Evolutionary conservation across 2,113 vertebrate genomes (phyloP).

Genomic region (Misgurnus anguillicaudatus): DNA sequence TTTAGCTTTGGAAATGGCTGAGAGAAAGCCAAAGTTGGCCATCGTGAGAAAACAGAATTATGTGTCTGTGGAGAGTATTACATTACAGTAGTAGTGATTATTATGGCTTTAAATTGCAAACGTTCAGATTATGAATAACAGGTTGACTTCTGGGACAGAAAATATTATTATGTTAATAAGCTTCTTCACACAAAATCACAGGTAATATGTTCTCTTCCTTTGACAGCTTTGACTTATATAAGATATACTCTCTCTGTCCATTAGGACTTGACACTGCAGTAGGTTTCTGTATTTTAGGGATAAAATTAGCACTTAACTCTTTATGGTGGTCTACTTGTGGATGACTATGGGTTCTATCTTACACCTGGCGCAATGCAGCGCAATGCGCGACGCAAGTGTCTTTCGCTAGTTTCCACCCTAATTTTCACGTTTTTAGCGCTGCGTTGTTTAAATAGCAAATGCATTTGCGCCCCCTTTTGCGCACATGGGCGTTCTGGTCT

Average conservation of each 20-base stretch:
- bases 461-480: too few species aligned
- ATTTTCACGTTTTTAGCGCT: too few species aligned
- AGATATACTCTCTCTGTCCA: constrained; percentile 41
- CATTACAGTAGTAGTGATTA: constrained; percentile 52
- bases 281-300: constrained; percentile 25
- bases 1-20: constrained; percentile 35
- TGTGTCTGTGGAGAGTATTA: constrained; percentile 51
- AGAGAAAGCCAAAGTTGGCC: constrained; percentile 42
- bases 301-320: constrained; percentile 52
- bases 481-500: too few species aligned
- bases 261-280: constrained; percentile 45
- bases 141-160: constrained; percentile 56
- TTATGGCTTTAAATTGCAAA: constrained; percentile 53
- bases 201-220: constrained; percentile 49
- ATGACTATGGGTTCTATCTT: neutral
- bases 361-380: too few species aligned
- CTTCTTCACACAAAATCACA: constrained; percentile 55
- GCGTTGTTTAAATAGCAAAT: too few species aligned
- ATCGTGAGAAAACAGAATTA: constrained; percentile 45
- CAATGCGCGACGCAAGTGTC: too few species aligned
- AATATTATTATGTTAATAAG: constrained; percentile 60
- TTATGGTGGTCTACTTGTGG: constrained; percentile 28
- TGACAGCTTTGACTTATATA: constrained; percentile 44
- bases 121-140: constrained; percentile 54
- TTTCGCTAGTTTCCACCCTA: too few species aligned